Base-by-base conservation (phyloP, 2,797 vertebrate species). In the Cheirogaleus major region DNA sequence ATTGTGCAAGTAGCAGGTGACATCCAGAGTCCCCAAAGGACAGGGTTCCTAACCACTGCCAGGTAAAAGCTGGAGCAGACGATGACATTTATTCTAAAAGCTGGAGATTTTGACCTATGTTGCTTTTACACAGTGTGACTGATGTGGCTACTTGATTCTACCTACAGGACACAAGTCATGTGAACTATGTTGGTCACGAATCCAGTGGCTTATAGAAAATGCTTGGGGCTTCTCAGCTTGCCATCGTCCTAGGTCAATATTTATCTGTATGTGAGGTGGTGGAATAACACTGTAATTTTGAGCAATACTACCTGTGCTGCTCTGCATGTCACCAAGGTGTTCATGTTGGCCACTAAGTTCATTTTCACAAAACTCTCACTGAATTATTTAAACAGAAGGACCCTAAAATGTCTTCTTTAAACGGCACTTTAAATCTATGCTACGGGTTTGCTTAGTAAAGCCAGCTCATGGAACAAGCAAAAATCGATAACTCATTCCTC, bases 331-430 rank as follows among this genome's bases (percentile, higher is more conserved):
- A 89, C 43, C 59, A 70, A 73, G 45, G 32, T 75, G 23, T 84
- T 96, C 14, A 4, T 18, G 9, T 57, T 63, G 89, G 22, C 55
- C 67, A 86, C 67, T 78, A 93, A 83, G 57, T 69, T 90, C 41
- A 84, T 78, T 96, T 91, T 73, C 61, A 59, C 50, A 78, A 85
- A 90, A 73, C 43, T 65, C 27, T 76, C 48, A 76, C 8, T 80
- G 43, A 73, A 57, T 72, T 91, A 65, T 70, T 92, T 90, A 94
- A 90, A 83, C 48, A 90, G 75, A 88, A 93, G 32, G 18, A 48
- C 30, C 38, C 25, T 61, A 48, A 59, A 82, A 75, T 65, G 48
- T 70, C 57, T 89, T 72, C 67, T 10, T 83, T 75, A 96, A 95
- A 93, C 45, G 43, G 11, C 30, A 69, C 38, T 94, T 93, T 76